phyloP scores from a whole-genome alignment of 2,113 vertebrate species.

The Pygoscelis antarcticus region DNA sequence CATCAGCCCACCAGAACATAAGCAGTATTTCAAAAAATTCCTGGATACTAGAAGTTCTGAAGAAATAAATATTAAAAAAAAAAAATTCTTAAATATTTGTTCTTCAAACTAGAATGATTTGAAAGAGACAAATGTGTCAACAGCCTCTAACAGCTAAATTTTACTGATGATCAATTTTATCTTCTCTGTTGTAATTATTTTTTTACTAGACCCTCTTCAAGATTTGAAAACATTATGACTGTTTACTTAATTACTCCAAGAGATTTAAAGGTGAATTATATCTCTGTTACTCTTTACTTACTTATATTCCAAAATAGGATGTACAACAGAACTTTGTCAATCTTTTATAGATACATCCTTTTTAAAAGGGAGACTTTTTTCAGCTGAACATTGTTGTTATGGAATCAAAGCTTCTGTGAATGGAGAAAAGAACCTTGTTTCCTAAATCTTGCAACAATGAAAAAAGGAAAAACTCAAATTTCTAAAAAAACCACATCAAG shows the following conservation, averaged over 20 bases:
- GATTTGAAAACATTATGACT: neutral
- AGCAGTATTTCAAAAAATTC: neutral
- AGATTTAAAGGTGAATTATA: neutral
- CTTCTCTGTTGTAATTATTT: neutral
- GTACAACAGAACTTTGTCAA: neutral
- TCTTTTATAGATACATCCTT: neutral
- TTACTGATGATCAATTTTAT: neutral
- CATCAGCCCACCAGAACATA: neutral
- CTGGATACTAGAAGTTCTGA: neutral
- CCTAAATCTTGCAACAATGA: neutral
- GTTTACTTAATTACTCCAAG: neutral
- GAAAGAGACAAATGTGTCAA: neutral
- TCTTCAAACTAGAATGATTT: neutral
- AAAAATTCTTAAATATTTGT: neutral
- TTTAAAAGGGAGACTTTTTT: neutral
- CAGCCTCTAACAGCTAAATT: neutral
- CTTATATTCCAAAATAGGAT: neutral
- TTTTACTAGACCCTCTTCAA: neutral
- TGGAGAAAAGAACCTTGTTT: neutral
- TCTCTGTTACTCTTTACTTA: neutral
- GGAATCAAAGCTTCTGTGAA: neutral
- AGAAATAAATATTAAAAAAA: neutral
- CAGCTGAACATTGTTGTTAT: neutral
- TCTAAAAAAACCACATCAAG: rapidly evolving
- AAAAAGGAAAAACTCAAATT: neutral